These are phyloP conservation scores for Thereva unica DNA, from an alignment of 2,888 invertebrate genomes.

Conservation along the genomic window DNA sequence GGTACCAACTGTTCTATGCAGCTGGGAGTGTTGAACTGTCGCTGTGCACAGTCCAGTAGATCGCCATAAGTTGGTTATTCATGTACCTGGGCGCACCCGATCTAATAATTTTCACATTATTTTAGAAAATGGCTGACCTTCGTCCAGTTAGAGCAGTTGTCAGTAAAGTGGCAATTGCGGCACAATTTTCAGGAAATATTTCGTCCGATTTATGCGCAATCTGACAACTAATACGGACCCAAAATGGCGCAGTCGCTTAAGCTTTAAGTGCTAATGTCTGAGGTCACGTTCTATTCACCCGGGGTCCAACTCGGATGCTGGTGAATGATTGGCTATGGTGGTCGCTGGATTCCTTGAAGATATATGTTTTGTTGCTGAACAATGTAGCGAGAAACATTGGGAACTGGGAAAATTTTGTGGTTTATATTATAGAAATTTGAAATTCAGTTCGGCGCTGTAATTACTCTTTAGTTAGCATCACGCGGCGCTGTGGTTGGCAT, in stretches of 20 bases:
- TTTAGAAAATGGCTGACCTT: background rate
- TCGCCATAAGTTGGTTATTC: too few relatives aligned
- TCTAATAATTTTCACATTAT: background rate
- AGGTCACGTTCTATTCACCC: conserved; percentile 6
- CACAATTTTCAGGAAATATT: conserved; percentile 13
- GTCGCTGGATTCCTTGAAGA: background rate
- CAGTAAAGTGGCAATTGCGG: background rate
- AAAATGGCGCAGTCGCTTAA: too few relatives aligned
- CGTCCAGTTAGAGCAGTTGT: background rate
- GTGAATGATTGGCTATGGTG: background rate
- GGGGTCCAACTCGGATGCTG: background rate
- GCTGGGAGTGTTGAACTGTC: too few relatives aligned
- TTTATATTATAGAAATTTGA: background rate
- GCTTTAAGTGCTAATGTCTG: background rate
- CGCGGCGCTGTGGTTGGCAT: background rate
- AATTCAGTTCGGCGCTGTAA: background rate
- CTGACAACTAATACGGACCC: background rate
- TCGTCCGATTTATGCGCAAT: background rate
- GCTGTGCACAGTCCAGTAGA: too few relatives aligned
- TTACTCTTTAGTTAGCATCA: background rate
- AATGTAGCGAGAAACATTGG: background rate
- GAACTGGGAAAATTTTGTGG: conserved; percentile 2
- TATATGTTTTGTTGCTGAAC: background rate
- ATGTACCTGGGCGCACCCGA: background rate
- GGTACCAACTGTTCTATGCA: too few relatives aligned